Evolutionary conservation across 2,888 invertebrate genomes (phyloP).

Genomic region (Aquatica leii): DNA sequence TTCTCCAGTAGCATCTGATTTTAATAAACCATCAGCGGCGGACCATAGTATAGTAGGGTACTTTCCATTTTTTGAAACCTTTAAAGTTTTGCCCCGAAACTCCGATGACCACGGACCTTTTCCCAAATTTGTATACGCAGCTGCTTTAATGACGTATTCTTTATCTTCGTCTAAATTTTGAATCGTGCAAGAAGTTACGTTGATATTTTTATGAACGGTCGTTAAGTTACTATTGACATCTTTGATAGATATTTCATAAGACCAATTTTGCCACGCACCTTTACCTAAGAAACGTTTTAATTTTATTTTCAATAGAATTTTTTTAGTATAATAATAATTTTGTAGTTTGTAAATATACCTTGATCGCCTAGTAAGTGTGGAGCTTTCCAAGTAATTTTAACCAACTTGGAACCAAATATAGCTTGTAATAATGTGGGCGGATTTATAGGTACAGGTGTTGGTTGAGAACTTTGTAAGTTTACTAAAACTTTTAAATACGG

Average conservation of each 20-base stretch:
- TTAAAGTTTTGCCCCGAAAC: conserved; percentile 76
- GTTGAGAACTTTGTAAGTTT: conserved; percentile 77
- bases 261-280: conserved; percentile 79
- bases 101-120: conserved; percentile 82
- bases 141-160: conserved; percentile 79
- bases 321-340: background rate
- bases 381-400: conserved; percentile 82
- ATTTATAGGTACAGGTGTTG: conserved; percentile 79
- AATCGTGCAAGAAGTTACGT: conserved; percentile 71
- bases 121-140: conserved; percentile 79
- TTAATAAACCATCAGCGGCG: conserved; percentile 76
- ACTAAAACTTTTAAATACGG: conserved; percentile 59
- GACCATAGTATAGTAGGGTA: conserved; percentile 78
- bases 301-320: background rate
- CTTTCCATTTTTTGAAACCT: conserved; percentile 62
- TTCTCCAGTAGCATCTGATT: conserved; percentile 84
- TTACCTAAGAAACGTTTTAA: conserved; percentile 57
- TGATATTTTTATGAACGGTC: conserved; percentile 61
- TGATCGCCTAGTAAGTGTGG: conserved; percentile 81
- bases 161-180: conserved; percentile 77
- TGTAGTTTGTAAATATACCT: conserved; percentile 56
- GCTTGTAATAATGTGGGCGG: conserved; percentile 83
- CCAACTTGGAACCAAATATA: conserved; percentile 77
- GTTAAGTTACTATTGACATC: conserved; percentile 62
- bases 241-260: conserved; percentile 76